Base-by-base conservation (phyloP, 2,888 invertebrate genomes). In the Ophioninae sp. region DNA sequence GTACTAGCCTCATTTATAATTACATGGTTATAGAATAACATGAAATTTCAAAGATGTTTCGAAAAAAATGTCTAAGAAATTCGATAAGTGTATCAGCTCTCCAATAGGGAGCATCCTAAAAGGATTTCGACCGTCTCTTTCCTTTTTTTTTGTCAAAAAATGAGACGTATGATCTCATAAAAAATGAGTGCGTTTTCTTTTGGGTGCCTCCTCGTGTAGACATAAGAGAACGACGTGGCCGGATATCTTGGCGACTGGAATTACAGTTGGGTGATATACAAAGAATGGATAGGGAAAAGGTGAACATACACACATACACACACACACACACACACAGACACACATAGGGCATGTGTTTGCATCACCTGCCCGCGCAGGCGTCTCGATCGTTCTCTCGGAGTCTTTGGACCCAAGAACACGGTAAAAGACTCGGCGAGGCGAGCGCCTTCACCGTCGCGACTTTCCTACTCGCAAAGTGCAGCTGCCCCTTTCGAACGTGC, bases 311-410 rank as follows among this genome's bases (percentile, higher is more conserved):
- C 61, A 76, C 85, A 83, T 74, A 83, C 61, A 62, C 82, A 81
- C 8, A 44, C 44, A 44, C 44, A 44, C 44, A 44, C 44, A 44
- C 44, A 59, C 59, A 44, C n/a, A 23, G 37, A 72, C 65, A 75
- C 85, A 81, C 76, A 83, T 41, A 62, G 72, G 84, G 85, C 88
- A 88, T 87, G 87, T 87, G 88, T 87, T 88, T 80, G 86, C 85
- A 87, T 88, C 88, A 88, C 88, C 88, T 88, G 88, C 86, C 69
- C 30, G 79, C n/a, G 7, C 30, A 21, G 56, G 56, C 6, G 57
- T 7, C 39, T n/a, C 70, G 68, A 81, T 83, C 79, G 79, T 79
- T 81, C 77, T 65, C 59, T 85, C 81, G 37, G 59, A 39, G 30
- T 20, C 59, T 72, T 20, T 39, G 39, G 37, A 30, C 30, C 30